phyloP scores from a whole-genome alignment of 2,113 vertebrate genomes.

The Pipra filicauda region DNA sequence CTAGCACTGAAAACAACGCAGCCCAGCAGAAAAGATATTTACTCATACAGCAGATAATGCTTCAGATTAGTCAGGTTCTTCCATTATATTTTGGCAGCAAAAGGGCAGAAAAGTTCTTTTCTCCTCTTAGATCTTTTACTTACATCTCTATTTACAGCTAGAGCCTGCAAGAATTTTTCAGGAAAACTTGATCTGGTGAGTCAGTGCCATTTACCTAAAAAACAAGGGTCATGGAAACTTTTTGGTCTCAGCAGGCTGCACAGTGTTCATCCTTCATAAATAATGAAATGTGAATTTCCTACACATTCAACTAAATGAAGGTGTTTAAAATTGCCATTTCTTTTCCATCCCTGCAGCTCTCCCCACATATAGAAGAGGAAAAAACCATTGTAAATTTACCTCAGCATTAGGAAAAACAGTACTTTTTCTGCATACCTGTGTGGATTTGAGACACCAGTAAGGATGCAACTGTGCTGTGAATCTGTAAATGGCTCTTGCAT shows the following conservation, averaged over 20 bases:
- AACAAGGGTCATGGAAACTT: rapidly evolving
- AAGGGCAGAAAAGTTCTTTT: background rate
- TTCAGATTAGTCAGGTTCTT: background rate
- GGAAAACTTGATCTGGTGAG: background rate
- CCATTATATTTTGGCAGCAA: background rate
- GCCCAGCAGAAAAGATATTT: rapidly evolving
- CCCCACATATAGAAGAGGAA: background rate
- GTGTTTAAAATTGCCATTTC: background rate
- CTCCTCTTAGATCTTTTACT: background rate
- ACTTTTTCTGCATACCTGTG: background rate
- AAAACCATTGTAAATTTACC: background rate
- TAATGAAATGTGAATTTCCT: background rate
- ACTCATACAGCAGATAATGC: background rate
- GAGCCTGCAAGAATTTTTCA: background rate
- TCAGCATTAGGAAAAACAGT: background rate
- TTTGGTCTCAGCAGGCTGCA: background rate
- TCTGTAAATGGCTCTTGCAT: slow-evolving; percentile 75
- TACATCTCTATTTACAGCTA: background rate
- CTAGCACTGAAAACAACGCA: background rate
- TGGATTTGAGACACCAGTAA: background rate
- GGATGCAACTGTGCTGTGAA: slow-evolving; percentile 68
- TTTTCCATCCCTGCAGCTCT: background rate
- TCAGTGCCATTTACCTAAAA: background rate
- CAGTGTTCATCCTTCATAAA: background rate
- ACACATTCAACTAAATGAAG: background rate